phyloP scores from a whole-genome alignment of 2,113 vertebrate genomes.

The Rhinichthys klamathensis region DNA sequence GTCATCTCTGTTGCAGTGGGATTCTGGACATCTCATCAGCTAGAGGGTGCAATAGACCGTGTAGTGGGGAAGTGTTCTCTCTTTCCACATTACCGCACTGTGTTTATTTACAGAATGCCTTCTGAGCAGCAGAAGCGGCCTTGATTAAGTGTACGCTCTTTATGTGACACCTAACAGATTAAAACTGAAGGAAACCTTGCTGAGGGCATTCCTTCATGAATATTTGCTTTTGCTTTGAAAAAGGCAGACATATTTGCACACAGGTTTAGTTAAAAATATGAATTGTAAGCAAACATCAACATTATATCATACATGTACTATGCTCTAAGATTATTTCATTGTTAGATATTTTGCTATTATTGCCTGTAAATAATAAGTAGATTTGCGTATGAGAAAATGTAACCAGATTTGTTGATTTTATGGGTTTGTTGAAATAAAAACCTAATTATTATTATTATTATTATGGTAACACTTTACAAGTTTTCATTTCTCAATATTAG shows the following conservation, averaged over 20 bases:
- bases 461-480: too few relatives aligned
- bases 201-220: conserved; percentile 48
- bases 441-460: neutral
- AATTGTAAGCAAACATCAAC: neutral
- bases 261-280: neutral
- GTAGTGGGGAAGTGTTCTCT: conserved; percentile 43
- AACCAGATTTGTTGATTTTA: neutral
- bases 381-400: neutral
- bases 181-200: conserved; percentile 49
- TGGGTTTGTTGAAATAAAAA: conserved; percentile 7
- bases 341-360: neutral
- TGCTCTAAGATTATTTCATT: neutral
- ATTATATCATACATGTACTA: neutral
- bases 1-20: conserved; percentile 54
- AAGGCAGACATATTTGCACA: neutral
- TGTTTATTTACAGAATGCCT: conserved; percentile 59
- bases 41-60: conserved; percentile 62
- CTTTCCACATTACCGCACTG: conserved; percentile 51
- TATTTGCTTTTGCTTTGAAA: conserved; percentile 42
- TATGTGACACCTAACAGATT: conserved; percentile 46
- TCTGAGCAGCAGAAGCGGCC: conserved; percentile 52
- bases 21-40: conserved; percentile 58
- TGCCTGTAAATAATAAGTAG: conserved; percentile 3
- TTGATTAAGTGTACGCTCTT: conserved; percentile 51
- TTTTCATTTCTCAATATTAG: too few relatives aligned